Base-by-base conservation (phyloP, 2,888 invertebrate genomes). In the Julus scanicus region DNA sequence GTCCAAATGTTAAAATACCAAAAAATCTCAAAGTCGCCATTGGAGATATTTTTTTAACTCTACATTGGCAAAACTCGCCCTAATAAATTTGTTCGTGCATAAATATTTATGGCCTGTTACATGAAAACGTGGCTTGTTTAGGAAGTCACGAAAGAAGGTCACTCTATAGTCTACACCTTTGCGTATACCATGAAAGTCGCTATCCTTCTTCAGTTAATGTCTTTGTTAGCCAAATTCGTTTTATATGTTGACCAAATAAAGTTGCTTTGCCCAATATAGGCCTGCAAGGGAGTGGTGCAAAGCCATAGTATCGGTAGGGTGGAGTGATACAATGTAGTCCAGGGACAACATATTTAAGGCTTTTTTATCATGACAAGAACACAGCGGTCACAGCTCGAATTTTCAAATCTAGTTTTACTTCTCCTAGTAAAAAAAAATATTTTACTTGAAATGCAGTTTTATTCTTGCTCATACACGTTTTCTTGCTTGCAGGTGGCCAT, bases 321-420 rank as follows among this genome's bases (percentile, higher is more conserved):
- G 80, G 80, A 80, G 80, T 80, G 80, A 20, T 20, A 37, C 80
- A 80, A 80, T 80, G 80, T 80, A 80, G 80, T 80, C 80, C 80
- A 80, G 80, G 80, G 80, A 80, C 80, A 80, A 80, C 80, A 80
- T 80, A 80, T 80, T 80, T 80, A 80, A 80, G 80, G 37, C 80
- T 80, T 80, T 44, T 53, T 80, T 80, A 80, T 80, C 80, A 37
- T 37, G 80, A 80, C 80, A 71, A 71, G 71, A 29, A 80, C 29
- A 80, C 80, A 71, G 29, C 71, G 20, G 71, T 71, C 71, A 29
- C 6, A 71, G 71, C 71, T 71, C 29, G 1, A 71, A 9, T 71
- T 71, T 29, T 71, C 71, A n/a, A 37, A 80, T 11, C 80, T 37
- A 13, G 80, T 80, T 80, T 80, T 80, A n/a, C 9, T 13, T 20